Percentiles rank a stretch among this genome's conserved stretches.
These are phyloP conservation scores for Chaetodon trifasciatus DNA, from an alignment of 2,797 vertebrate species.

Conservation along the genomic window DNA sequence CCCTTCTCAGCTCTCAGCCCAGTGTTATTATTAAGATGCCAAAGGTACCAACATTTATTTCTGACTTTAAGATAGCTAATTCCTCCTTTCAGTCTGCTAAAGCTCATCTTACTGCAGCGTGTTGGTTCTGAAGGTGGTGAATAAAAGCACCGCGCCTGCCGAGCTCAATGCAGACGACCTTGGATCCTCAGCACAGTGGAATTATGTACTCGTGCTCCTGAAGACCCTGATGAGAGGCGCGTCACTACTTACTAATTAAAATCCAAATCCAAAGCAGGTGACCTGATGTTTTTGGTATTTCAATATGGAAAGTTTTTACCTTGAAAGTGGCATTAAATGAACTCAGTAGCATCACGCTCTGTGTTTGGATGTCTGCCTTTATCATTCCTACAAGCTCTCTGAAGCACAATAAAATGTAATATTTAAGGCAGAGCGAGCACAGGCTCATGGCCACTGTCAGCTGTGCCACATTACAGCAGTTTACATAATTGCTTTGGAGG, in stretches of 20 bases:
- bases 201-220: constrained; percentile 1
- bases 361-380: not conserved
- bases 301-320: not conserved
- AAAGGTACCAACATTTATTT: constrained; percentile 6
- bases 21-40: constrained; percentile 9
- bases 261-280: not conserved
- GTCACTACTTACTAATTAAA: not conserved
- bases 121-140: constrained; percentile 3
- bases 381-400: not conserved
- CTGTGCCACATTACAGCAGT: constrained; percentile 36
- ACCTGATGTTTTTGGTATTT: not conserved
- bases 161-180: constrained; percentile 21
- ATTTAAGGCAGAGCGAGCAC: constrained; percentile 22
- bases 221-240: not conserved
- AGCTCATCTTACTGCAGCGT: not conserved
- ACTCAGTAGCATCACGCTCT: not conserved
- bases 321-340: not conserved
- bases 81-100: constrained; percentile 9
- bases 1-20: not conserved
- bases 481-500: constrained; percentile 19
- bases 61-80: constrained; percentile 1
- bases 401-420: constrained; percentile 14
- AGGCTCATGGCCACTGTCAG: constrained; percentile 21
- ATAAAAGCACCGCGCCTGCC: not conserved
- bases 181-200: not conserved